These are phyloP conservation scores for Anoplopoma fimbria DNA, from an alignment of 2,113 vertebrate species.

Conservation along the genomic window DNA sequence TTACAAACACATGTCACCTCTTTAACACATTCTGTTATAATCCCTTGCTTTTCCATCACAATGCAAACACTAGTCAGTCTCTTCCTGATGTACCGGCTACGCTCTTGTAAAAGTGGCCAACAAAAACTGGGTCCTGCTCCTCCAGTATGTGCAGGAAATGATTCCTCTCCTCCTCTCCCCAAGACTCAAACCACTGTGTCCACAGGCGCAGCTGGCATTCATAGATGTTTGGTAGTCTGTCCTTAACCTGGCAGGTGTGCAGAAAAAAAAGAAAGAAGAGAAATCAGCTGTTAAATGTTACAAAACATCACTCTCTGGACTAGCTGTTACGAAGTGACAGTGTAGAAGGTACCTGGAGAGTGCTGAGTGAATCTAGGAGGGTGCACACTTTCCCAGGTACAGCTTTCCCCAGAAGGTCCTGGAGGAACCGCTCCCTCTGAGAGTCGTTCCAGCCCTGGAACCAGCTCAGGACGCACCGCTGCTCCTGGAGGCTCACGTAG, in stretches of 20 bases:
- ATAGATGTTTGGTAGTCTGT: slow-evolving; percentile 89
- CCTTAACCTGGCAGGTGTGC: slow-evolving; percentile 75
- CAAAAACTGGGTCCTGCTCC: slow-evolving; percentile 85
- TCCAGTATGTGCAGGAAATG: slow-evolving; percentile 88
- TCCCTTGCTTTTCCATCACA: slow-evolving; percentile 3
- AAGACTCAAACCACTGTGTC: slow-evolving; percentile 93
- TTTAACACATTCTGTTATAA: not conserved
- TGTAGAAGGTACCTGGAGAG: slow-evolving; percentile 82
- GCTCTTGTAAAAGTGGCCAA: slow-evolving; percentile 86
- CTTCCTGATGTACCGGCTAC: slow-evolving; percentile 87
- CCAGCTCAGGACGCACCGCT: slow-evolving; percentile 91
- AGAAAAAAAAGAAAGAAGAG: not conserved
- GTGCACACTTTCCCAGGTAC: slow-evolving; percentile 90
- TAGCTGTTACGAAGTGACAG: not conserved
- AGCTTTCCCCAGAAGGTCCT: slow-evolving; percentile 90
- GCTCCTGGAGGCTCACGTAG: slow-evolving; percentile 89
- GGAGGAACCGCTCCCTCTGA: slow-evolving; percentile 88
- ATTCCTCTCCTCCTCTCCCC: slow-evolving; percentile 90
- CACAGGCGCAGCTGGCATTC: slow-evolving; percentile 92
- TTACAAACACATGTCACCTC: not conserved
- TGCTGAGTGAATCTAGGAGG: slow-evolving; percentile 87
- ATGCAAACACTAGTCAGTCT: slow-evolving; percentile 64
- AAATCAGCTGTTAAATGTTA: not conserved
- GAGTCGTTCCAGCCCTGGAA: slow-evolving; percentile 84
- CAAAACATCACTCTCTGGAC: not conserved